Percentiles rank a stretch among this genome's conserved stretches.
These are phyloP conservation scores for Deroplatys truncata DNA, from an alignment of 2,888 invertebrate species.

Conservation along the genomic window DNA sequence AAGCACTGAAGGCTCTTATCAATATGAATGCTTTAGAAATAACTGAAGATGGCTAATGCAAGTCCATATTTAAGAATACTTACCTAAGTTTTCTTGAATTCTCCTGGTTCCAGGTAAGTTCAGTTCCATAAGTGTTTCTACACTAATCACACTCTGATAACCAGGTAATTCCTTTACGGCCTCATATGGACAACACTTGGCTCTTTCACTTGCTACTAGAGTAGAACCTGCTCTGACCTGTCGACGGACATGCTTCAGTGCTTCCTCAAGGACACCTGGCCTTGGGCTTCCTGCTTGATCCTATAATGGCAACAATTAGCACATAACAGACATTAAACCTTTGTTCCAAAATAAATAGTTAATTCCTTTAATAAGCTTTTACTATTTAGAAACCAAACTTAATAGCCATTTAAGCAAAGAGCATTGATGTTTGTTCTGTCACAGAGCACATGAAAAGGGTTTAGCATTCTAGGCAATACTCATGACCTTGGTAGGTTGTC, in stretches of 20 bases:
- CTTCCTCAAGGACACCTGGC: conserved; percentile 42
- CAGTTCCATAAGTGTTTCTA: conserved; percentile 45
- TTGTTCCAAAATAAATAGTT: too few species aligned
- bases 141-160: conserved; percentile 42
- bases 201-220: conserved; percentile 44
- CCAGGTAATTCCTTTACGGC: conserved; percentile 39
- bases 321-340: not conserved
- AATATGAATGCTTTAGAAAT: too few species aligned
- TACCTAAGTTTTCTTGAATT: conserved; percentile 45
- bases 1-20: too few species aligned
- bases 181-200: conserved; percentile 43
- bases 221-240: conserved; percentile 44
- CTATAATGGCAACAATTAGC: not conserved
- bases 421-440: too few species aligned
- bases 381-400: too few species aligned
- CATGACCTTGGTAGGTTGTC: too few species aligned
- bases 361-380: too few species aligned
- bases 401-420: too few species aligned
- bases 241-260: conserved; percentile 41
- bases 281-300: conserved; percentile 28
- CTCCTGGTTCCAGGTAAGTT: conserved; percentile 45
- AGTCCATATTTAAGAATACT: conserved; percentile 22
- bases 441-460: too few species aligned
- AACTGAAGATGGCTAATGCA: too few species aligned
- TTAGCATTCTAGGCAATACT: too few species aligned